Conservation (phyloP, 2,797 vertebrate species). For the Eidolon dupreanum region DNA sequence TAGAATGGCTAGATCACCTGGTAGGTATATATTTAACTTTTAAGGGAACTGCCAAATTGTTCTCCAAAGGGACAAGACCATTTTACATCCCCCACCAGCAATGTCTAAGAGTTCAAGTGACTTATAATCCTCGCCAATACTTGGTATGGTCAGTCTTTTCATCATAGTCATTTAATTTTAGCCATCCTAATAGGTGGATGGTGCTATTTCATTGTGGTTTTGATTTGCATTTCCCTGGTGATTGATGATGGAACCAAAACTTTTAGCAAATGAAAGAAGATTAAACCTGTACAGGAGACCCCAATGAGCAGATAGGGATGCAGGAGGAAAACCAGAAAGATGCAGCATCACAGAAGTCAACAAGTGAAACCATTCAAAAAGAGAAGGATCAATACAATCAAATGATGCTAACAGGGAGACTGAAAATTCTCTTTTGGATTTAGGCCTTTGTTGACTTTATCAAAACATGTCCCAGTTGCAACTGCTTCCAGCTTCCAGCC, state of each 20-base stretch:
- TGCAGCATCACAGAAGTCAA: not conserved
- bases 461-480: not conserved
- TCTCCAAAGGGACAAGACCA: not conserved
- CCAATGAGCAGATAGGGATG: not conserved
- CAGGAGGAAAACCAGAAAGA: not conserved
- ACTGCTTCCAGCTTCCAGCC: not conserved
- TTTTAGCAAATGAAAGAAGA: not conserved
- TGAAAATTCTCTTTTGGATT: not conserved
- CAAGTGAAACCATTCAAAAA: not conserved
- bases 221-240: not conserved
- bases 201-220: not conserved
- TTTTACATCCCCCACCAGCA: not conserved
- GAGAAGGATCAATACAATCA: not conserved
- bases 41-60: not conserved
- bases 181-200: not conserved
- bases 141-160: not conserved
- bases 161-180: not conserved
- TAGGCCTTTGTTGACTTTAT: not conserved
- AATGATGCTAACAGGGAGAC: not conserved
- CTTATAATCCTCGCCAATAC: not conserved
- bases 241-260: not conserved
- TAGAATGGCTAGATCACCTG: too few species aligned
- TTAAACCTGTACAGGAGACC: not conserved
- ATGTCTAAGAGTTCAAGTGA: not conserved
- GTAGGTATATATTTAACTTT: not conserved